A percentile compares a stretch with the other conserved stretches of the same genome.
Conservation (phyloP, 30 jellyfish, hydroid and myxozoan species). For the Aurelia aurita complex sp. Pacific region DNA sequence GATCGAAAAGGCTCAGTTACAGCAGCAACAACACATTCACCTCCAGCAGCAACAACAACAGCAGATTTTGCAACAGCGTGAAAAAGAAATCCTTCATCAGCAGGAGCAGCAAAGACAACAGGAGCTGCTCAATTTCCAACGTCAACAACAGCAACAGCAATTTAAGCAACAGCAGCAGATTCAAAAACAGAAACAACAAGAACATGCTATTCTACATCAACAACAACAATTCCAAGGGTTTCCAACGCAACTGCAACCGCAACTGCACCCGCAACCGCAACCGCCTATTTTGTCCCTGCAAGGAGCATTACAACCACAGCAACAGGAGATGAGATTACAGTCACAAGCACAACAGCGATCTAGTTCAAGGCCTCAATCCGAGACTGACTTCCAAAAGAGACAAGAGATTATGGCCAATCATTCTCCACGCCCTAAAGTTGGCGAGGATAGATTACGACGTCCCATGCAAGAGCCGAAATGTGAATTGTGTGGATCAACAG, state of each 20-base stretch:
- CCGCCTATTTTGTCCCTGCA: too few relatives aligned
- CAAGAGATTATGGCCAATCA: too few relatives aligned
- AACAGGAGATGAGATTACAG: not conserved
- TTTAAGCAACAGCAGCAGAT: not conserved
- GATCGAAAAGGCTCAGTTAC: not conserved
- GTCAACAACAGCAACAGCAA: constrained; percentile 2
- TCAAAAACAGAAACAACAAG: constrained; percentile 2
- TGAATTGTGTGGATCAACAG: constrained; percentile 57
- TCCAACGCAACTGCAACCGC: not conserved
- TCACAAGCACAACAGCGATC: not conserved
- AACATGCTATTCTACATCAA: not conserved
- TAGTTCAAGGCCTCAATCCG: not conserved
- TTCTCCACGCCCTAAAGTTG: too few relatives aligned
- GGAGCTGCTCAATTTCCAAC: constrained; percentile 4
- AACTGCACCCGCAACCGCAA: not conserved
- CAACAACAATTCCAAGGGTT: not conserved
- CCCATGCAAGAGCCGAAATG: constrained; percentile 18
- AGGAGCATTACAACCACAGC: too few relatives aligned
- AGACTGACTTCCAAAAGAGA: not conserved
- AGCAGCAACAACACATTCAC: constrained; percentile 5
- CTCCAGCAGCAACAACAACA: constrained; percentile 23
- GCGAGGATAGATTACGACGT: too few relatives aligned
- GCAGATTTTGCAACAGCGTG: constrained; percentile 2
- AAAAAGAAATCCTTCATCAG: not conserved
- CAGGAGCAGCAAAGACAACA: constrained; percentile 12